A percentile compares a stretch with the other conserved stretches of the same genome.
Evolutionary conservation across 37 sponge, comb jelly and placozoan genomes (phyloP).

Genomic region (Bolinopsis microptera): DNA sequence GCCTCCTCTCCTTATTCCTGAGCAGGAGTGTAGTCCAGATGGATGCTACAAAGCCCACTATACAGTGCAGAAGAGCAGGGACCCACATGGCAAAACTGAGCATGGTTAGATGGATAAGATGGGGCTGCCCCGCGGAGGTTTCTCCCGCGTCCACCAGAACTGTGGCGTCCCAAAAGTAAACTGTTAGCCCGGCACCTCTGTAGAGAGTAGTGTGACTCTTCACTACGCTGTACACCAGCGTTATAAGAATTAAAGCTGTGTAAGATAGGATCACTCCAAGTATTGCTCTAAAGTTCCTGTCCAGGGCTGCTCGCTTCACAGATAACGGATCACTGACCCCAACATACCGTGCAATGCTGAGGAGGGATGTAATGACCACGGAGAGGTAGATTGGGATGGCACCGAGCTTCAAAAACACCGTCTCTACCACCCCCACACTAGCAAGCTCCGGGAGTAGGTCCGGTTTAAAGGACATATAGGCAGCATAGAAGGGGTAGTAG

Average conservation of each 20-base stretch:
- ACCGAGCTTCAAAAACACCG: neutral
- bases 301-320: neutral
- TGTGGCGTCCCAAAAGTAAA: conserved; percentile 6
- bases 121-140: neutral
- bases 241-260: neutral
- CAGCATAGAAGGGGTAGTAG: neutral
- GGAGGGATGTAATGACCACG: conserved; percentile 18
- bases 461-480: neutral
- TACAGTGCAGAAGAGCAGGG: neutral
- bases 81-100: neutral
- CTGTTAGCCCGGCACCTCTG: conserved; percentile 15
- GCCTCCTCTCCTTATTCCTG: neutral
- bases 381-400: conserved; percentile 35
- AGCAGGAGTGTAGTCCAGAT: neutral
- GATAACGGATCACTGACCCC: conserved; percentile 11
- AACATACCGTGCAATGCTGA: neutral
- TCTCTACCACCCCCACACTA: neutral
- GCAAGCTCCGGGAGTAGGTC: neutral
- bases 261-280: neutral
- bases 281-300: neutral
- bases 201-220: neutral
- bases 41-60: neutral
- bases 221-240: neutral
- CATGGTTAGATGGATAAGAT: neutral
- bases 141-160: neutral